Percentiles rank a stretch among this genome's conserved stretches.
Evolutionary conservation across 2,888 invertebrate species (phyloP).

Genomic region (Rhynchonema sp.): DNA sequence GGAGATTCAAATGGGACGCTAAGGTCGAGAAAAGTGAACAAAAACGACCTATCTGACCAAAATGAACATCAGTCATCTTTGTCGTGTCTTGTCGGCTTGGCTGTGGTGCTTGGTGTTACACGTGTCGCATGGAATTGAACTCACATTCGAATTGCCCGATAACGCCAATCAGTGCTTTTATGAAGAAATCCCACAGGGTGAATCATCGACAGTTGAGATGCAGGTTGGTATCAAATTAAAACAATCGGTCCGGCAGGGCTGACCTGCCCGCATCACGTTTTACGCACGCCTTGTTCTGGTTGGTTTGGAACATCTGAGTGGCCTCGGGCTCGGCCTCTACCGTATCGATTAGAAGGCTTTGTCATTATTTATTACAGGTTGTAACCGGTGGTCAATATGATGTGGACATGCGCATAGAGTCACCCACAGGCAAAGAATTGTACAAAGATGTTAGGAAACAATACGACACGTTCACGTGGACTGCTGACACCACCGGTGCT

Average conservation of each 20-base stretch:
- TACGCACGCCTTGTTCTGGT: too few species aligned
- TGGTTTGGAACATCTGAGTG: too few species aligned
- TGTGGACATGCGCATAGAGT: slow-evolving; percentile 74
- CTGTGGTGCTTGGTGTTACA: too few species aligned
- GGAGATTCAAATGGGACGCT: too few species aligned
- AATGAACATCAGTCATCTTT: too few species aligned
- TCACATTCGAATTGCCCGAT: slow-evolving; percentile 90
- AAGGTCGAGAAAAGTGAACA: too few species aligned
- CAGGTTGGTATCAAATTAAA: slow-evolving; percentile 44
- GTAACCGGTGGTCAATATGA: slow-evolving; percentile 97
- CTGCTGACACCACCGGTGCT: slow-evolving; percentile 49
- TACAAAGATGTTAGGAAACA: slow-evolving; percentile 82
- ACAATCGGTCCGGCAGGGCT: too few species aligned
- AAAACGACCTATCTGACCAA: too few species aligned
- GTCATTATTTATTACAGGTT: slow-evolving; percentile 49
- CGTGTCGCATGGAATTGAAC: slow-evolving; percentile 52
- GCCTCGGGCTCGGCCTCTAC: too few species aligned
- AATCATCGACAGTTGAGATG: slow-evolving; percentile 72
- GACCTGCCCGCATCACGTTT: too few species aligned
- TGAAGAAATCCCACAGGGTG: slow-evolving; percentile 71
- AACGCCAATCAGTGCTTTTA: slow-evolving; percentile 94
- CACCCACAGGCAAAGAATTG: slow-evolving; percentile 64
- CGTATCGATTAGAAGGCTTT: too few species aligned
- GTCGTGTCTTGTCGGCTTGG: too few species aligned
- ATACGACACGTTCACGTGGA: slow-evolving; percentile 77